Percentiles rank a stretch among this genome's conserved stretches.
phyloP scores from a whole-genome alignment of 2,113 vertebrate genomes.

The Psilopogon haemacephalus region DNA sequence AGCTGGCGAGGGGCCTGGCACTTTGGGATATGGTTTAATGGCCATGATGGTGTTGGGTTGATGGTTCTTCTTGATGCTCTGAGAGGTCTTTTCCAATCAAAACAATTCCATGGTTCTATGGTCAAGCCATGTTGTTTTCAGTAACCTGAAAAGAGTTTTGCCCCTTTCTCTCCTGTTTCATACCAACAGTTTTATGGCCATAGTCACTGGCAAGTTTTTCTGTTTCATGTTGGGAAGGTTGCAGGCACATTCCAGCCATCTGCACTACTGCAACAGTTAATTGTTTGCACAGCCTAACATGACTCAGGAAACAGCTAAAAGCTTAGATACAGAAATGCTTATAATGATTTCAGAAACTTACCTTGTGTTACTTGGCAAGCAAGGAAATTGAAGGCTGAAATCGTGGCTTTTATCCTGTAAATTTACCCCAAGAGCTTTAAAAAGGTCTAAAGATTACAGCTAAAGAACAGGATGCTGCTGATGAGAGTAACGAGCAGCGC shows the following conservation, averaged over 20 bases:
- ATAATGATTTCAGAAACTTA: background rate
- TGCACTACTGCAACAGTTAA: background rate
- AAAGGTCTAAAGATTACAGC: background rate
- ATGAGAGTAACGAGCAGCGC: background rate
- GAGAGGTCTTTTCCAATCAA: no score
- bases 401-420: slow-evolving; percentile 6
- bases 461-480: background rate
- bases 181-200: background rate
- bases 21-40: no score
- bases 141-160: background rate
- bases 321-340: background rate
- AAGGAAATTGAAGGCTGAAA: background rate
- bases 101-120: no score
- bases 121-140: background rate
- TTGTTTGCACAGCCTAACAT: background rate
- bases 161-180: background rate
- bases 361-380: background rate
- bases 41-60: no score
- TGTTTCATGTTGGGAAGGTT: background rate
- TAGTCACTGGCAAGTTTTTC: background rate
- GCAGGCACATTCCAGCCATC: background rate
- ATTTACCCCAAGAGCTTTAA: background rate
- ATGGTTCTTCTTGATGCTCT: no score
- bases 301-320: background rate
- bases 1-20: no score